Evolutionary conservation across 1,140 invertebrate genomes (phyloP).

Genomic region (Drosophila auraria): DNA sequence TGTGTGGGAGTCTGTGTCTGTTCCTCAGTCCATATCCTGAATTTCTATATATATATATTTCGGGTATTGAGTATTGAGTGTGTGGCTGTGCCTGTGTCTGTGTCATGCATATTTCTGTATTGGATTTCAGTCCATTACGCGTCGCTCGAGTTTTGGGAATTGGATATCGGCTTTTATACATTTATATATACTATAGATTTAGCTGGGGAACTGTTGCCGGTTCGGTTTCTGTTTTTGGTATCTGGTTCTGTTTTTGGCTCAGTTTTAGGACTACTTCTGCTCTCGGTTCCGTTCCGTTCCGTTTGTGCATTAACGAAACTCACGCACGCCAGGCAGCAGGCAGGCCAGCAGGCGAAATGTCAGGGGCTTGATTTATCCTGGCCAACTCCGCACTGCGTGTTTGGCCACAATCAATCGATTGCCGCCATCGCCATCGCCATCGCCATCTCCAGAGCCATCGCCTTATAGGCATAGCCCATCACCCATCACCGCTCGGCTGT

Average conservation of each 20-base stretch:
- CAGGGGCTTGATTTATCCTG: slow-evolving; percentile 81
- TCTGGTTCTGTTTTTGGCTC: slow-evolving; percentile 12
- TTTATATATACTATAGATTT: slow-evolving; percentile 15
- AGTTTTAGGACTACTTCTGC: slow-evolving; percentile 16
- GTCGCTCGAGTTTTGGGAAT: slow-evolving; percentile 71
- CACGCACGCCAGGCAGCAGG: slow-evolving; percentile 61
- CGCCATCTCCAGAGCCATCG: slow-evolving; percentile 32
- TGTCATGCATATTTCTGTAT: slow-evolving; percentile 81
- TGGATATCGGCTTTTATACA: slow-evolving; percentile 81
- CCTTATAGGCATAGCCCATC: slow-evolving; percentile 40
- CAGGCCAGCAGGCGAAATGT: slow-evolving; percentile 63
- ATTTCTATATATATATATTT: slow-evolving; percentile 19
- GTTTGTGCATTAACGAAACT: slow-evolving; percentile 77
- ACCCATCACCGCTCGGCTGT: slow-evolving; percentile 57
- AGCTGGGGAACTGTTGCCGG: slow-evolving; percentile 65
- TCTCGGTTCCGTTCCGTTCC: slow-evolving; percentile 38
- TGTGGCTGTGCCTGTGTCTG: slow-evolving; percentile 35
- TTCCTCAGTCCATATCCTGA: slow-evolving; percentile 26
- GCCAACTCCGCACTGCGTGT: slow-evolving; percentile 79
- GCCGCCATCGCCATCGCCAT: slow-evolving; percentile 53
- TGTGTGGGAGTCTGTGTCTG: slow-evolving; percentile 69
- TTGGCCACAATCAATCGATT: slow-evolving; percentile 83
- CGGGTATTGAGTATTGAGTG: slow-evolving; percentile 14
- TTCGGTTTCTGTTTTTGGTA: slow-evolving; percentile 34
- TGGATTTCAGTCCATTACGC: slow-evolving; percentile 82